Base-by-base conservation (phyloP, 1,140 invertebrate genomes). In the Drosophila hydei region DNA sequence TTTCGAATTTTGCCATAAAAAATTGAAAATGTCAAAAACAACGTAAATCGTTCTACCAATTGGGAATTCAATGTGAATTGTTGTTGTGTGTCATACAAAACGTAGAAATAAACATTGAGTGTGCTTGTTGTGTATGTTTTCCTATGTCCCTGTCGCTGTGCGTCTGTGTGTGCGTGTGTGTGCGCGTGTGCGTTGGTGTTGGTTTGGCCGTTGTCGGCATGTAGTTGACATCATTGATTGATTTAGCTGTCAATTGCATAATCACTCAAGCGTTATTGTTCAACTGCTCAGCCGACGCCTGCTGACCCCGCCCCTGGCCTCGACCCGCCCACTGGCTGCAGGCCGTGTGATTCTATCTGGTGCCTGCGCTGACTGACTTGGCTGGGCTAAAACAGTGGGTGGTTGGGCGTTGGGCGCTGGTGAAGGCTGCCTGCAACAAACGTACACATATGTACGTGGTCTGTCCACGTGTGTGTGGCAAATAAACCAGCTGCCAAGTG, bases 201-300 rank as follows among this genome's bases (percentile, higher is more conserved):
- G 61, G 69, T 59, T 59, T 64, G 67, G 40, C 52, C 72, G 50
- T 75, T 56, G 75, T 60, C 75, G 75, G 83, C 83, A 83, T 88
- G 83, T 88, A 88, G 84, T 89, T 90, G 87, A 90, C 87, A 90
- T 90, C 87, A 90, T 88, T 90, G 87, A 90, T 90, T 90, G 87
- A 90, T 90, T 90, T 90, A 90, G 87, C 87, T 90, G 87, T 90
- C 87, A 90, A 90, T 90, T 90, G 87, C 87, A 90, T 90, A 90
- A 90, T 90, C 87, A 90, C 81, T 90, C 87, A 90, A 90, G 87
- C 88, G 87, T 87, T 90, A 90, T 90, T 90, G 87, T 90, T 90
- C 75, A 89, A 79, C 76, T 81, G 72, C 85, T 83, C 67, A 77
- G 75, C 52, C 68, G 67, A 47, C 65, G 77, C 42, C 74, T 50